These are phyloP conservation scores for Listronotus bonariensis DNA, from an alignment of 1,140 invertebrate species.

Conservation along the genomic window DNA sequence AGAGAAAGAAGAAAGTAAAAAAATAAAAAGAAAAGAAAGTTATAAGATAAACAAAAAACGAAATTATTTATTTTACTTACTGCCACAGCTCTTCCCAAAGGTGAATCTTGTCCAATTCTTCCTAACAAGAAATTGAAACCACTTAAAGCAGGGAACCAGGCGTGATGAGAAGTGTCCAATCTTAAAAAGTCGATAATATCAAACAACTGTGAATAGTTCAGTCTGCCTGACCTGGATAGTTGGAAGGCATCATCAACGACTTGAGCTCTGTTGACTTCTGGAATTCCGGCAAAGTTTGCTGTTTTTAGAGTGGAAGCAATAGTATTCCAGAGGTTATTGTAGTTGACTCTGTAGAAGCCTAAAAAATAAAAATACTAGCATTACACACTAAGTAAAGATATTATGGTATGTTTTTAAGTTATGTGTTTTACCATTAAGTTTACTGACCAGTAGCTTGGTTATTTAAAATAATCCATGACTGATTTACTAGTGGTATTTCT, in stretches of 20 bases:
- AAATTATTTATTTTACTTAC: too few relatives aligned
- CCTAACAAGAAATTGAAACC: conserved; percentile 60
- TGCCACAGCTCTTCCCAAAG: conserved; percentile 21
- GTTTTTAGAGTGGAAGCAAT: conserved; percentile 61
- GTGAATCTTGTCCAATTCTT: conserved; percentile 17
- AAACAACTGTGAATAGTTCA: conserved; percentile 60
- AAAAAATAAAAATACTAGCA: conserved; percentile 35
- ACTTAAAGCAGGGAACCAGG: conserved; percentile 67
- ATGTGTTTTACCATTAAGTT: background rate
- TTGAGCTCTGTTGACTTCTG: conserved; percentile 75
- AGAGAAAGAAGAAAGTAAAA: too few relatives aligned
- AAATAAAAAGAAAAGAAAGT: too few relatives aligned
- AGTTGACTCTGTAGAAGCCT: conserved; percentile 82
- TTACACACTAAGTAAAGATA: too few relatives aligned
- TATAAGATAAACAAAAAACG: too few relatives aligned
- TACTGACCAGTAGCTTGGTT: conserved; percentile 66
- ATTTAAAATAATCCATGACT: conserved; percentile 72
- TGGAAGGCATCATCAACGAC: conserved; percentile 80
- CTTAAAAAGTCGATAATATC: conserved; percentile 64
- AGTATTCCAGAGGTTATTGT: conserved; percentile 72
- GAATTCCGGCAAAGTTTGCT: conserved; percentile 60
- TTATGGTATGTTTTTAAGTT: background rate
- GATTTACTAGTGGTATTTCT: conserved; percentile 47
- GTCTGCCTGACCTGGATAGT: conserved; percentile 57
- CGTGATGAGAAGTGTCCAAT: conserved; percentile 66